These are phyloP conservation scores for Artemia sp. DNA, from an alignment of 2,888 invertebrate genomes.

Conservation along the genomic window DNA sequence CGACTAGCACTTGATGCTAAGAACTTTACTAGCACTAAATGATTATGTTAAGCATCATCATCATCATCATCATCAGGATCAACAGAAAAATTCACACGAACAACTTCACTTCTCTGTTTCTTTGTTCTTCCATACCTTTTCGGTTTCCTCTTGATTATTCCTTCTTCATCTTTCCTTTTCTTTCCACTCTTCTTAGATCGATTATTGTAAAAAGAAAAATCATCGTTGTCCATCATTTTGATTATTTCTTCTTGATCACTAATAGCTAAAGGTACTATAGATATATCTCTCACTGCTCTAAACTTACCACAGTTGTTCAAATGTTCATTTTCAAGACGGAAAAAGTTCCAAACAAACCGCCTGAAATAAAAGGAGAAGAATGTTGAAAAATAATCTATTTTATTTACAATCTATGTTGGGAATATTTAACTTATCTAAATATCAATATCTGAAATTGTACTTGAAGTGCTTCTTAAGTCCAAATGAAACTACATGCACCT, in stretches of 20 bases:
- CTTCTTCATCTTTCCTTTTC: slow-evolving; percentile 38
- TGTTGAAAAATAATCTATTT: background rate
- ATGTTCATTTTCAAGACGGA: slow-evolving; percentile 97
- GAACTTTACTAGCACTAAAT: too few relatives aligned
- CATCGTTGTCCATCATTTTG: slow-evolving; percentile 86
- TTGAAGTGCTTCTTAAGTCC: too few relatives aligned
- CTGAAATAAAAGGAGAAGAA: slow-evolving; percentile 34
- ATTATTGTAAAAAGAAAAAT: slow-evolving; percentile 30
- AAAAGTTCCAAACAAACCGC: slow-evolving; percentile 97
- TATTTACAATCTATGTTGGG: background rate
- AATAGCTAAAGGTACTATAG: slow-evolving; percentile 79
- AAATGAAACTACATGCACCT: too few relatives aligned
- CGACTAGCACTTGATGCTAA: too few relatives aligned
- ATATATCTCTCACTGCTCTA: slow-evolving; percentile 92
- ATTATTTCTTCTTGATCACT: slow-evolving; percentile 76
- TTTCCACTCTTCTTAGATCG: slow-evolving; percentile 41
- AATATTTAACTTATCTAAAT: background rate
- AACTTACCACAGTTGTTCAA: slow-evolving; percentile 98
- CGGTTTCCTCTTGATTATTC: slow-evolving; percentile 24
- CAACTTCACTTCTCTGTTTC: slow-evolving; percentile 19
- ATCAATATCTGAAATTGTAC: too few relatives aligned
- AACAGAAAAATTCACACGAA: background rate
- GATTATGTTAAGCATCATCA: background rate
- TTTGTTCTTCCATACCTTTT: slow-evolving; percentile 24
- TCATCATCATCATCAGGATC: slow-evolving; percentile 2